Evolutionary conservation across 2,888 invertebrate species (phyloP), one percentile per base, ranked within the genome.

Genomic region (Mesoligia furuncula): DNA sequence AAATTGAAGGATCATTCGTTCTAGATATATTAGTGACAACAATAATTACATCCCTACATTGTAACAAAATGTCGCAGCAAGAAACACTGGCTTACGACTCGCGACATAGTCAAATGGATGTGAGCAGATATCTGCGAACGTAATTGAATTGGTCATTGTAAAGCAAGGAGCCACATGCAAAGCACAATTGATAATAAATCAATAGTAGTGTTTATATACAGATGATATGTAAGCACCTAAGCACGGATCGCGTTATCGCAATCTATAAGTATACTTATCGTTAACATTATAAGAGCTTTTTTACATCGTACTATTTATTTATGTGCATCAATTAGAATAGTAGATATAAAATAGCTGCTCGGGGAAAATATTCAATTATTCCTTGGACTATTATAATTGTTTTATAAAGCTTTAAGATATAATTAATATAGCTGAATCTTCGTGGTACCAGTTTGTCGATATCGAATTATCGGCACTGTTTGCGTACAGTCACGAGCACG

Each of bases 161-260:
- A 77, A 85, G 31, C 85, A 74, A 80, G 72, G 51, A 77, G 77
- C 73, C 80, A 79, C 83, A 87, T 81, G 81, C 81, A 83, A 83
- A 85, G 73, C 75, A 83, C 75, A 87, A 84, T 77, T 85, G 70
- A 78, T 83, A 83, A 83, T 87, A 73, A 86, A 85, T 87, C 73
- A 82, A 78, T 65, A 75, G 67, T 62, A 62, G 51, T 76, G 45
- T 85, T 70, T 75, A 73, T 75, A 73, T 64, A 81, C 61, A 73
- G 39, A 36, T 36, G 36, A 80, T n/a, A 85, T 67, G 64, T 75
- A 85, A 80, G 84, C 80, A 77, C 39, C 64, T 83, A 83, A 75
- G 75, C 80, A 77, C 74, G 77, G 66, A 42, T 45, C 59, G 64
- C 57, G 66, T 77, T 71, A 77, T 64, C 76, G 42, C 74, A 83